Evolutionary conservation across 2,888 invertebrate genomes (phyloP), one percentile per base, ranked within the genome.

Genomic region (Physocephala rufipes): DNA sequence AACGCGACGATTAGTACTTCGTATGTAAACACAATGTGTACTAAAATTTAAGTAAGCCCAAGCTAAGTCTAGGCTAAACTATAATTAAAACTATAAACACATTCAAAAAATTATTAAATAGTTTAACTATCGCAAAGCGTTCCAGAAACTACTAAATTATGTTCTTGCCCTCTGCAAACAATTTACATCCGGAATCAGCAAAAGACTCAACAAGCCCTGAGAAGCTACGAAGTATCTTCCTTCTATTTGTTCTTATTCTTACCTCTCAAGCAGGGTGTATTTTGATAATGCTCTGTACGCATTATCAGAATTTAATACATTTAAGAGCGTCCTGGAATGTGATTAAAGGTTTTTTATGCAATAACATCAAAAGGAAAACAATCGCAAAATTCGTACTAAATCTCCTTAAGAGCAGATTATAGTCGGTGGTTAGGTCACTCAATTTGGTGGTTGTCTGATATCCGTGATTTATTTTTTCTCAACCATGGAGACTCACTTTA

Each of bases 281-380:
- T 47, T 47, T 30, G 21, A 19, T 55, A 26, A 55, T 15, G 24
- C 24, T 47, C 47, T 45, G 21, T 15, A 55, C 30, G 36, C 30
- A 30, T 66, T 55, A n/a, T 43, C 24, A 47, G 36, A 62, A 68
- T 68, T 68, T 62, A 68, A 62, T 68, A 62, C 51, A 62, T 51
- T 49, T 62, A 53, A 68, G 62, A 51, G 62, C 62, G 49, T n/a
- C 19, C 19, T 43, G 9, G 58, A 58, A 28, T 12, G 5, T 16
- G 24, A 21, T 47, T 16, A 66, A 66, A 16, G 7, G 19, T n/a
- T n/a, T n/a, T n/a, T n/a, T n/a, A 19, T n/a, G n/a, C n/a, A 26
- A 24, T 5, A 47, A 19, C 19, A 55, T 36, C 55, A 16, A 43
- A 19, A 66, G 36, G 24, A 53, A 15, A 36, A 19, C 51, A 19